Percentiles rank a stretch among this genome's conserved stretches.
Conservation (phyloP, 2,797 vertebrate genomes). For the Eulemur mongoz region DNA sequence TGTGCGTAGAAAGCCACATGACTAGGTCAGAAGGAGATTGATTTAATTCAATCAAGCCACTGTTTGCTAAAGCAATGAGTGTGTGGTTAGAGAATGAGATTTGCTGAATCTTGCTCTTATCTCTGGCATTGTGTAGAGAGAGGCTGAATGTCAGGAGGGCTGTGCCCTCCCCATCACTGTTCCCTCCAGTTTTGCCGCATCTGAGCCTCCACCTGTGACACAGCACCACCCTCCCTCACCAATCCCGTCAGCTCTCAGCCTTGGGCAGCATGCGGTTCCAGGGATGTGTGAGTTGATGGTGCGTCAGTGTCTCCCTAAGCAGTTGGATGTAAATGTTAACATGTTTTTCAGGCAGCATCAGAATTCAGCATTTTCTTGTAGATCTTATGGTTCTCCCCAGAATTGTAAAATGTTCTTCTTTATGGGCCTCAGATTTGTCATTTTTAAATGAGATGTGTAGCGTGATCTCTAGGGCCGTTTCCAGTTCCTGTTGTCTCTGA, state of each 20-base stretch:
- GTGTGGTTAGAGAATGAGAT: background rate
- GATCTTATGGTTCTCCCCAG: background rate
- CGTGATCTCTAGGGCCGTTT: constrained; percentile 50
- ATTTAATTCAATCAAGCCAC: background rate
- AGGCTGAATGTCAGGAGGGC: background rate
- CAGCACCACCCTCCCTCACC: background rate
- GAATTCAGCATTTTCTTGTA: constrained; percentile 17
- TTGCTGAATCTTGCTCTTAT: background rate
- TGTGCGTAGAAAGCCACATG: background rate
- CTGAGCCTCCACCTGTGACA: background rate
- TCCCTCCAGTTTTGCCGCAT: background rate
- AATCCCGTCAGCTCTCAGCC: background rate
- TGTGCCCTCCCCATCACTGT: background rate
- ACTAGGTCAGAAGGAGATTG: background rate
- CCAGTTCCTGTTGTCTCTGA: background rate
- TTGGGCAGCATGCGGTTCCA: background rate
- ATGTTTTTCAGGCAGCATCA: background rate
- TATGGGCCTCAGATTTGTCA: constrained; percentile 47
- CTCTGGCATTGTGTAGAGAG: background rate
- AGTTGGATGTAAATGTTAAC: background rate
- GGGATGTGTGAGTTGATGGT: background rate
- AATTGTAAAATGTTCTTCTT: constrained; percentile 35
- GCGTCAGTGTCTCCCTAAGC: background rate
- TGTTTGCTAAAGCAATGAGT: background rate
- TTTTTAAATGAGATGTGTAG: constrained; percentile 49